Evolutionary conservation across 2,113 vertebrate species (phyloP), one percentile per base, ranked within the genome.

Genomic region (Galemys pyrenaicus): DNA sequence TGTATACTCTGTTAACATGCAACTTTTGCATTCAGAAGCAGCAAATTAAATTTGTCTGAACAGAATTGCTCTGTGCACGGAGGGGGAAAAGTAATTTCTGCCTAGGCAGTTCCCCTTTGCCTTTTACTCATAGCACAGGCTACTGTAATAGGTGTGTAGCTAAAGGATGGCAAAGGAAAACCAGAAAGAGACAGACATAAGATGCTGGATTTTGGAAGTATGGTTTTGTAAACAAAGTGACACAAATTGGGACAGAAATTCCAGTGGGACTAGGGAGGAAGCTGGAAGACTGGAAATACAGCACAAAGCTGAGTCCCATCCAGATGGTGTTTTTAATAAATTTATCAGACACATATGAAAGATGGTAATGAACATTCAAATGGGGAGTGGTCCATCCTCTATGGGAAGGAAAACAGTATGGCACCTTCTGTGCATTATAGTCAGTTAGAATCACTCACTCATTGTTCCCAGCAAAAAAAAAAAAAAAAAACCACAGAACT

Each of bases 321-420:
- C 98, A 98, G 98, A 98, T 98, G 98, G 98, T 97, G 94, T 96
- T 98, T 98, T 97, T 98, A 98, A 98, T 98, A 98, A 96, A 98
- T 98, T 97, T 98, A 98, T 98, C 96, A 98, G 97, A 95, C 0
- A 0, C 87, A 71, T 97, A 95, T 98, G 95, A 98, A 98, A 97
- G 95, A 96, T 12, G 3, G 95, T 97, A 97, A 97, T 98, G 97
- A 98, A 96, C 88, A 64, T 97, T 97, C 92, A 97, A 16, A 90
- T 62, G 67, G 96, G 97, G 96, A 95, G 97, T 97, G 97, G 94
- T 92, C 92, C 46, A 22, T 19, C 54, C 94, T 90, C 93, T 78
- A 32, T 6, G 93, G 94, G 97, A 96, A 64, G 94, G 74, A 70
- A 79, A 97, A 49, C 89, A 96, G 90, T 70, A 32, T 87, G 86